These are phyloP conservation scores for Tetrax tetrax DNA, from an alignment of 2,113 vertebrate species.

Conservation along the genomic window DNA sequence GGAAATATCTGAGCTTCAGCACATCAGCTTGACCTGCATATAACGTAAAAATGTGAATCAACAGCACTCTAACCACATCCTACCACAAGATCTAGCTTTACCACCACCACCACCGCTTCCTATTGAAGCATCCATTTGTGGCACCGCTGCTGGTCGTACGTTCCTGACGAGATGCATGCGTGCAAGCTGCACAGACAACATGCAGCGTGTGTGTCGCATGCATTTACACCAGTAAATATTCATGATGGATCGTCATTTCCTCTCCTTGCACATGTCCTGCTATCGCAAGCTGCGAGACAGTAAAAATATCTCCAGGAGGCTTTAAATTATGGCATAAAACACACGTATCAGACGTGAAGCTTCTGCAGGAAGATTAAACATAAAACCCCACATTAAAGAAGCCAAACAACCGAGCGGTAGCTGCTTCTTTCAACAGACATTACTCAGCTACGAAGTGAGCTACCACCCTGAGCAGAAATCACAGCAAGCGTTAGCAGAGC, in stretches of 20 bases:
- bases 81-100: not conserved
- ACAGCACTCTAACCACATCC: conserved; percentile 57
- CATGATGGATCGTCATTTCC: not conserved
- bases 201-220: accelerated
- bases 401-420: not conserved
- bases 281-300: not conserved
- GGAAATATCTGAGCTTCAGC: not conserved
- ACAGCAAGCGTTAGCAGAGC: not conserved
- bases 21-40: not conserved
- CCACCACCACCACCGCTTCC: conserved; percentile 1
- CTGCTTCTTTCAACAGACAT: not conserved
- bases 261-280: not conserved
- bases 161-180: not conserved
- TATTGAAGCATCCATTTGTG: not conserved
- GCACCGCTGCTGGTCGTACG: not conserved
- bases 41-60: not conserved
- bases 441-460: not conserved
- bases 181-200: not conserved
- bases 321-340: not conserved
- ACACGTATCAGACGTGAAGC: not conserved
- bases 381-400: not conserved
- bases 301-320: not conserved
- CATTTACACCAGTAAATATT: not conserved
- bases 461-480: not conserved
- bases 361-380: not conserved